Evolutionary conservation across 2,888 invertebrate genomes (phyloP).

Genomic region (Chymomyza procnemis): DNA sequence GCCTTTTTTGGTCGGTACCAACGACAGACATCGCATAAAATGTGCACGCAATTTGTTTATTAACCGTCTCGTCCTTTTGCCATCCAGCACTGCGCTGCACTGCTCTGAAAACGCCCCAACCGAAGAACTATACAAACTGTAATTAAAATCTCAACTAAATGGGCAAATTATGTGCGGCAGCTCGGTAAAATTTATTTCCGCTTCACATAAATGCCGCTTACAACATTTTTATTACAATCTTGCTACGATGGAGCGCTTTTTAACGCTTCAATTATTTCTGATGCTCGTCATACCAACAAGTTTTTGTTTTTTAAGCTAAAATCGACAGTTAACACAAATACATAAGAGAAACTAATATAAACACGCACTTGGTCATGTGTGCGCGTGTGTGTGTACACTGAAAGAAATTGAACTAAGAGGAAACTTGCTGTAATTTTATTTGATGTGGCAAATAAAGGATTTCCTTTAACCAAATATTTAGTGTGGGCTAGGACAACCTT

Average conservation of each 20-base stretch:
- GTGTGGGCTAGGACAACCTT: too few species aligned
- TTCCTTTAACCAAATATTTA: too few species aligned
- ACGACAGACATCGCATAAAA: not conserved
- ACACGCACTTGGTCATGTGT: not conserved
- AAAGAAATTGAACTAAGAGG: too few species aligned
- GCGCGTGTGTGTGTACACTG: not conserved
- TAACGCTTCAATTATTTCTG: slow-evolving; percentile 23
- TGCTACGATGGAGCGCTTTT: slow-evolving; percentile 23
- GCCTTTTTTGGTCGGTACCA: not conserved
- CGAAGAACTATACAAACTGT: not conserved
- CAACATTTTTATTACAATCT: not conserved
- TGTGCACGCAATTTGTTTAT: slow-evolving; percentile 31
- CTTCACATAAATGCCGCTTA: slow-evolving; percentile 12
- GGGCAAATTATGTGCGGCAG: slow-evolving; percentile 49
- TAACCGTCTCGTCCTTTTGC: not conserved
- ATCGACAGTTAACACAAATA: not conserved
- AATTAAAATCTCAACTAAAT: slow-evolving; percentile 58
- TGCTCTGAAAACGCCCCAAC: not conserved
- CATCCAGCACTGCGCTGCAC: not conserved
- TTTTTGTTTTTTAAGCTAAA: not conserved
- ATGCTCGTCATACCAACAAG: not conserved
- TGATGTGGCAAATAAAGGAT: too few species aligned
- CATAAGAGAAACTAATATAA: too few species aligned
- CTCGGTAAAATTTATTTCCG: slow-evolving; percentile 44
- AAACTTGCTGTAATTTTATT: not conserved